These are phyloP conservation scores for Pinctada fucata DNA, from an alignment of 2,888 invertebrate genomes.

Conservation along the genomic window DNA sequence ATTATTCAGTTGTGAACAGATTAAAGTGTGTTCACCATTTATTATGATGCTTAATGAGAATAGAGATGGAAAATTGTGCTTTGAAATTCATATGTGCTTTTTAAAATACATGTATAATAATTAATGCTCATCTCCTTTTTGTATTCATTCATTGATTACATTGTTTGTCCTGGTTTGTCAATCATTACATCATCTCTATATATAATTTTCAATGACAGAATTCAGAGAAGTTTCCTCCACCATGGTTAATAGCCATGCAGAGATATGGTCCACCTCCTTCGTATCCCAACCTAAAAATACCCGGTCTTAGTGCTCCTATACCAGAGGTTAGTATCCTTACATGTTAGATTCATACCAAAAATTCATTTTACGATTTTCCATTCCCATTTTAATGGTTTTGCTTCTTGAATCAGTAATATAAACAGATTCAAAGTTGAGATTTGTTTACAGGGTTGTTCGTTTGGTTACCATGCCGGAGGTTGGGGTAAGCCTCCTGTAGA, in stretches of 20 bases:
- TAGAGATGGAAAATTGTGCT: too few relatives aligned
- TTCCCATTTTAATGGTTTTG: too few relatives aligned
- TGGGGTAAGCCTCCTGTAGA: constrained; percentile 99
- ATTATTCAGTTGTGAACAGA: not conserved
- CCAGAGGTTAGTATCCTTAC: constrained; percentile 82
- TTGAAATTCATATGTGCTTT: too few relatives aligned
- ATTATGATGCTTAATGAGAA: too few relatives aligned
- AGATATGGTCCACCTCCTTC: constrained; percentile 99
- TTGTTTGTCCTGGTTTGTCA: too few relatives aligned
- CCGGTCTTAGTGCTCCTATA: constrained; percentile 98
- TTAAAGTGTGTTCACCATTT: not conserved
- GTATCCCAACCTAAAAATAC: constrained; percentile 98
- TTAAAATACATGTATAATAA: too few relatives aligned
- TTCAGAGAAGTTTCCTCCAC: constrained; percentile 85
- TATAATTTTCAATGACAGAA: constrained; percentile 65
- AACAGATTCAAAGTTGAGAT: too few relatives aligned
- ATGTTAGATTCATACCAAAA: not conserved
- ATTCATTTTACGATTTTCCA: too few relatives aligned
- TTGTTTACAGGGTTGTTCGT: constrained; percentile 85
- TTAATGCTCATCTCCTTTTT: too few relatives aligned
- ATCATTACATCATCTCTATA: too few relatives aligned
- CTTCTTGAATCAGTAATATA: too few relatives aligned
- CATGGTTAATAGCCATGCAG: constrained; percentile 98
- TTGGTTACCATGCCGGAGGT: constrained; percentile 98
- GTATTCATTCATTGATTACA: too few relatives aligned